Evolutionary conservation across 2,113 vertebrate genomes (phyloP), one percentile per base, ranked within the genome.

Genomic region (Suricata suricatta): DNA sequence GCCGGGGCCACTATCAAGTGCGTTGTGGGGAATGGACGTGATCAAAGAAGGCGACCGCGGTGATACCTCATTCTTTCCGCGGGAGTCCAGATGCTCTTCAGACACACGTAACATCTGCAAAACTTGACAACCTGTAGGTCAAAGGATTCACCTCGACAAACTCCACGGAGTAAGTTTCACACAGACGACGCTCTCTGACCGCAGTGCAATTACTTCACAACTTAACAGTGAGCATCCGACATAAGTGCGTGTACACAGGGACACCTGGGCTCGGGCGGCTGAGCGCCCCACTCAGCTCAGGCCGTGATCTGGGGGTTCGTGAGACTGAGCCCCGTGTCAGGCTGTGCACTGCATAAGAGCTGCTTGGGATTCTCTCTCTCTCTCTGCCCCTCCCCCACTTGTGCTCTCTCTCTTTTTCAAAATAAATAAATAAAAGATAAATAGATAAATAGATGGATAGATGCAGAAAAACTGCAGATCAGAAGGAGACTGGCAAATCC

Each of bases 1-100:
- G 1, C 50, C 50, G 4, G 66, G 79, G 5, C 35, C 5, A 0
- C 15, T 4, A 6, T 14, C n/a, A 12, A 21, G 15, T 8, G 21
- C 25, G 31, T 15, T 0, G 29, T 11, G 23, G 2, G 84, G 12
- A 7, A 15, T 5, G 19, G 50, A 10, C 19, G 7, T 2, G 2
- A 41, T 23, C 16, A 21, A 5, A 21, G 16, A 35, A 14, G 13
- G 29, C 25, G n/a, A 27, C 82, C 12, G 4, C 0, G 14, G 0
- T 0, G 25, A 1, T 19, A 2, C 44, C 0, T 14, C 50, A 1
- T 50, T 15, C 10, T 29, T 12, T 64, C 88, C 3, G 16, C 35
- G 29, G 66, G 76, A 10, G 69, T 35, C 17, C 27, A 3, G 47
- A 14, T 8, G 29, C 15, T 79, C 60, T 52, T 31, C 63, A 57